Evolutionary conservation across 2,113 vertebrate genomes (phyloP), one percentile per base, ranked within the genome.

Genomic region (Lontra canadensis): DNA sequence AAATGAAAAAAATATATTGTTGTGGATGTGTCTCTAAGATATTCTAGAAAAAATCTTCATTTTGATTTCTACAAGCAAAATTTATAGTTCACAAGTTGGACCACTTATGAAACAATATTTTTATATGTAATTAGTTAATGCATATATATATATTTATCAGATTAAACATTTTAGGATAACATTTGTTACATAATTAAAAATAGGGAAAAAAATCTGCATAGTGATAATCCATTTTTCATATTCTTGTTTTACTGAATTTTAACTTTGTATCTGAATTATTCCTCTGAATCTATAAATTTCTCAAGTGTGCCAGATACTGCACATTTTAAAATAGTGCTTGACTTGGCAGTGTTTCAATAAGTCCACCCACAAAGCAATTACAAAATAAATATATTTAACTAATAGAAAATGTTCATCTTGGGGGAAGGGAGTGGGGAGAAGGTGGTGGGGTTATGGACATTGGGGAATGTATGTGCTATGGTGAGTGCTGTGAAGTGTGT

Each of bases 341-440:
- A 6, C n/a, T 83, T 82, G 88, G 91, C 55, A 18, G 69, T 55
- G 6, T 89, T 85, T 85, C 57, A 95, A 36, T 93, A 73, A 78
- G 87, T 73, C 39, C 20, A 73, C 59, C 61, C 59, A 90, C 36
- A 65, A 73, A 87, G 26, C 4, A 65, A 73, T 44, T 69, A 61
- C 2, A 87, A 94, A 92, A 87, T 83, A 91, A 93, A 59, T 34
- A 49, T 7, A 82, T 52, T 63, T 82, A 97, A 63, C 26, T 82
- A 42, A 65, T 88, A 9, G 49, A 94, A 94, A 90, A 52, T 49
- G 11, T 61, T 78, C 52, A 31, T 74, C 21, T 94, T 15, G 0
- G 1, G 52, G 17, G 52, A 4, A 18, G 5, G 15, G 52, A 5
- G 15, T 5, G 18, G 52, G 52, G 6, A 18, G 17, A 55, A 18